Percentiles rank a stretch among this genome's conserved stretches.
Evolutionary conservation across 1,140 invertebrate species (phyloP).

Genomic region (Papilio xuthus): DNA sequence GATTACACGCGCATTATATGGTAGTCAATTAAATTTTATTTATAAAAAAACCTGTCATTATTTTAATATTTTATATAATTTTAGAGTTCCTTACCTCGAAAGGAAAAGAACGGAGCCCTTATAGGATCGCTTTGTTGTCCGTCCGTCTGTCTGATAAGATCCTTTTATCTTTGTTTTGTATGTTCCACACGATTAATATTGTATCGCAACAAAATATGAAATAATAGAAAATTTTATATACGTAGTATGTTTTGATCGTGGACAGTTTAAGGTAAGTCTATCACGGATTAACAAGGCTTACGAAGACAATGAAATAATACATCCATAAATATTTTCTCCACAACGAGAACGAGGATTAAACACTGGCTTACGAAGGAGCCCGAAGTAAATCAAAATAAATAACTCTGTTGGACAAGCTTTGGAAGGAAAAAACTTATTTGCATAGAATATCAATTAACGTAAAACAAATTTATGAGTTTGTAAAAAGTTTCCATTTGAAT

Average conservation of each 20-base stretch:
- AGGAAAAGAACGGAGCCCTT: too few species aligned
- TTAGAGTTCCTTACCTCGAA: too few species aligned
- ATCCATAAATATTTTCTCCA: slow-evolving; percentile 12
- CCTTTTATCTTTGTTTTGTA: too few species aligned
- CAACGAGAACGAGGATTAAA: slow-evolving; percentile 14
- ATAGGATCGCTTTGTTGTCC: too few species aligned
- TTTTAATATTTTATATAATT: too few species aligned
- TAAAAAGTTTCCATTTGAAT: neutral
- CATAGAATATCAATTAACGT: neutral
- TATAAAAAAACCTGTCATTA: too few species aligned
- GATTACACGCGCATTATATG: too few species aligned
- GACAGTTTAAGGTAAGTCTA: neutral
- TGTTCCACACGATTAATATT: too few species aligned
- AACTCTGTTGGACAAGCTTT: slow-evolving; percentile 6
- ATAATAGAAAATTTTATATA: too few species aligned
- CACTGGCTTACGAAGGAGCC: neutral
- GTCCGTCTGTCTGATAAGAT: too few species aligned
- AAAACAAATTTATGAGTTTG: neutral
- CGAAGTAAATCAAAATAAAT: slow-evolving; percentile 24
- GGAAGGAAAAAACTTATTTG: neutral
- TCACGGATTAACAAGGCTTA: neutral
- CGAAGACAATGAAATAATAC: slow-evolving; percentile 2
- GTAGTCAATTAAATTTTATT: too few species aligned
- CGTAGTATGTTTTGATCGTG: neutral
- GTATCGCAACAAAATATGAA: too few species aligned